Percentiles rank a stretch among this genome's conserved stretches.
Evolutionary conservation across 2,113 vertebrate species (phyloP).

Genomic region (Python bivittatus): DNA sequence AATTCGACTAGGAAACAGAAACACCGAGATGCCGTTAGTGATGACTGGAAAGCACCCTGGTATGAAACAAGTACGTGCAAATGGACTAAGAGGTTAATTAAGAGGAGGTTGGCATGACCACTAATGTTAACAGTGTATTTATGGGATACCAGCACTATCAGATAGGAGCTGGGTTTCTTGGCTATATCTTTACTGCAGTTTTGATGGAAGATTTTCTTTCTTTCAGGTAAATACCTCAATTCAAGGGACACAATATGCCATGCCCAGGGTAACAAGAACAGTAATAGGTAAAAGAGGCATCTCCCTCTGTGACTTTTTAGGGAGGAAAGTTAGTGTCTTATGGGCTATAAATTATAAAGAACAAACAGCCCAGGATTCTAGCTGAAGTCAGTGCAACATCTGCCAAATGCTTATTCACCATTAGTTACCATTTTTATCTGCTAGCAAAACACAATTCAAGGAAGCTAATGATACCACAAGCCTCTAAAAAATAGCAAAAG

Average conservation of each 20-base stretch:
- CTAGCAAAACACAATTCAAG: conserved; percentile 54
- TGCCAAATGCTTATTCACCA: conserved; percentile 68
- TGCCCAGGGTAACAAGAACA: conserved; percentile 16
- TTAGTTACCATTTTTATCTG: conserved; percentile 49
- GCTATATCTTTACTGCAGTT: conserved; percentile 70
- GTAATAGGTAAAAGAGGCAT: conserved; percentile 20
- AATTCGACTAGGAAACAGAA: conserved; percentile 46
- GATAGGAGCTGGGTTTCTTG: conserved; percentile 38
- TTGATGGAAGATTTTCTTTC: conserved; percentile 53
- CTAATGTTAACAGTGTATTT: conserved; percentile 42
- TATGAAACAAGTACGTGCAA: not conserved
- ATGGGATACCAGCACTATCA: conserved; percentile 5
- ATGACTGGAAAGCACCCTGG: conserved; percentile 30
- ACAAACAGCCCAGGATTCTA: conserved; percentile 37
- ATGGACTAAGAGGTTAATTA: conserved; percentile 3
- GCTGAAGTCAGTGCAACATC: conserved; percentile 58
- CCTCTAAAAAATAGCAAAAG: conserved; percentile 54
- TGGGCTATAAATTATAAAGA: conserved; percentile 47
- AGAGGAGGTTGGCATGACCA: conserved; percentile 31
- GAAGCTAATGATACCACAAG: conserved; percentile 54
- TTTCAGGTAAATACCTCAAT: conserved; percentile 46
- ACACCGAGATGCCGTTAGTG: conserved; percentile 26
- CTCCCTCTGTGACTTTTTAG: conserved; percentile 19
- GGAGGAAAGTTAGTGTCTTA: not conserved
- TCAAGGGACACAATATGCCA: conserved; percentile 35